These are phyloP conservation scores for Stegophylla sp. DNA, from an alignment of 2,888 invertebrate species.

Conservation along the genomic window DNA sequence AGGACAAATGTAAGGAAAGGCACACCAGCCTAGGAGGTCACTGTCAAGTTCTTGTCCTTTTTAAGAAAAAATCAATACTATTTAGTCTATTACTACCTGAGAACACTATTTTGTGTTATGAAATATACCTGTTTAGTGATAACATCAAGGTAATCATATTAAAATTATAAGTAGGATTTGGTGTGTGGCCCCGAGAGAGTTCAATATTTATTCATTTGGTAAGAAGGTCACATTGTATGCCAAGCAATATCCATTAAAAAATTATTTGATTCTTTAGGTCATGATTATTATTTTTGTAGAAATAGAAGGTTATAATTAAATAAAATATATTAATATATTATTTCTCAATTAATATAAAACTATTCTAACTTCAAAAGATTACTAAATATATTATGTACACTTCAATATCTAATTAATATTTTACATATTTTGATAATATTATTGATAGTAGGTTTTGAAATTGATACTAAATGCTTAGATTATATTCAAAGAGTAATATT, in stretches of 20 bases:
- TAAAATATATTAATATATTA: slow-evolving; percentile 27
- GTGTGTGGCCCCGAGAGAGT: slow-evolving; percentile 44
- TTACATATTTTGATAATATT: no score
- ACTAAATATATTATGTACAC: no score
- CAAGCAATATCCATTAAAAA: slow-evolving; percentile 22
- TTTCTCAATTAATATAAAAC: background rate
- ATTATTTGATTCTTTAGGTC: slow-evolving; percentile 12
- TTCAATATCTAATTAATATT: no score
- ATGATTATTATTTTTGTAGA: slow-evolving; percentile 29
- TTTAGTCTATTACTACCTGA: slow-evolving; percentile 38
- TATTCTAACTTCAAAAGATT: background rate
- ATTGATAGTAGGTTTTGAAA: no score
- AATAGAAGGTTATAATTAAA: slow-evolving; percentile 37
- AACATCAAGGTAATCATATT: slow-evolving; percentile 56
- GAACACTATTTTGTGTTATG: slow-evolving; percentile 17
- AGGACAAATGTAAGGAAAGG: slow-evolving; percentile 46
- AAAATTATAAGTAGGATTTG: slow-evolving; percentile 52
- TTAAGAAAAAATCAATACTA: slow-evolving; percentile 46
- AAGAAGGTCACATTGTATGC: slow-evolving; percentile 43
- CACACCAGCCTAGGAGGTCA: slow-evolving; percentile 34
- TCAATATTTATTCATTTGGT: slow-evolving; percentile 43
- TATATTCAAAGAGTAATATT: no score
- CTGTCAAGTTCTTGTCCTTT: slow-evolving; percentile 57
- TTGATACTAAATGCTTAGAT: no score
- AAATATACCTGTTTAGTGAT: slow-evolving; percentile 53